A percentile compares a stretch with the other conserved stretches of the same genome.
phyloP scores from a whole-genome alignment of 2,888 invertebrate species.

The Abrostola triplasia region DNA sequence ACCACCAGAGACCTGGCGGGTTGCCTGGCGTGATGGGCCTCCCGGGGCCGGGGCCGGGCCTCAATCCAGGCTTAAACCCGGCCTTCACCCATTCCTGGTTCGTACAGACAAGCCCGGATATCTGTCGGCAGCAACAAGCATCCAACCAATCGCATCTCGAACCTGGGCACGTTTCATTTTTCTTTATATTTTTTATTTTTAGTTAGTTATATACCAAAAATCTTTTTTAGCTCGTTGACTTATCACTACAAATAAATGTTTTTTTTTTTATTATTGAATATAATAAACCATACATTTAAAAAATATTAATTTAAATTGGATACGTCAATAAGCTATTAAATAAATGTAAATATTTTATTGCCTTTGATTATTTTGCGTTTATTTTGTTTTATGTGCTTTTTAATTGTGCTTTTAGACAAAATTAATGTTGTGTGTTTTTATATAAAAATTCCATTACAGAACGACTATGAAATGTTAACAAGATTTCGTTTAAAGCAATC shows the following conservation, averaged over 20 bases:
- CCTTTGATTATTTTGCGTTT: conserved; percentile 62
- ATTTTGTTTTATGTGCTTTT: conserved; percentile 65
- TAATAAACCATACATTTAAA: neutral
- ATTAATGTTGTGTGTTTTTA: conserved; percentile 54
- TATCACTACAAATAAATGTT: neutral
- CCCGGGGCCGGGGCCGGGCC: conserved; percentile 84
- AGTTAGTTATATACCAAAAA: conserved; percentile 62
- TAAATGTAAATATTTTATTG: conserved; percentile 41
- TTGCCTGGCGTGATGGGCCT: conserved; percentile 88
- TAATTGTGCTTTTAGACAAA: conserved; percentile 62
- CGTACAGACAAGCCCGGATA: conserved; percentile 96
- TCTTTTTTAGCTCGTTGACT: conserved; percentile 60
- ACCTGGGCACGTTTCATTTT: conserved; percentile 95
- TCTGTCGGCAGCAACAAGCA: conserved; percentile 95
- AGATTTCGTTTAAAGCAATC: conserved; percentile 37
- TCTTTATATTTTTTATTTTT: conserved; percentile 84
- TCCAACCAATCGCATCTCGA: conserved; percentile 94
- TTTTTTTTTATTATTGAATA: neutral
- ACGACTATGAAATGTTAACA: conserved; percentile 14
- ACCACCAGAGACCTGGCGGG: conserved; percentile 86
- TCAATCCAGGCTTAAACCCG: conserved; percentile 89
- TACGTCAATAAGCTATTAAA: conserved; percentile 39
- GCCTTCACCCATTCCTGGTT: conserved; percentile 98
- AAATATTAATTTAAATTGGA: neutral
- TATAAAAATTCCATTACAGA: conserved; percentile 8